A percentile compares a stretch with the other conserved stretches of the same genome.
Conservation (phyloP, 2,113 vertebrate species). For the Propithecus coquereli region DNA sequence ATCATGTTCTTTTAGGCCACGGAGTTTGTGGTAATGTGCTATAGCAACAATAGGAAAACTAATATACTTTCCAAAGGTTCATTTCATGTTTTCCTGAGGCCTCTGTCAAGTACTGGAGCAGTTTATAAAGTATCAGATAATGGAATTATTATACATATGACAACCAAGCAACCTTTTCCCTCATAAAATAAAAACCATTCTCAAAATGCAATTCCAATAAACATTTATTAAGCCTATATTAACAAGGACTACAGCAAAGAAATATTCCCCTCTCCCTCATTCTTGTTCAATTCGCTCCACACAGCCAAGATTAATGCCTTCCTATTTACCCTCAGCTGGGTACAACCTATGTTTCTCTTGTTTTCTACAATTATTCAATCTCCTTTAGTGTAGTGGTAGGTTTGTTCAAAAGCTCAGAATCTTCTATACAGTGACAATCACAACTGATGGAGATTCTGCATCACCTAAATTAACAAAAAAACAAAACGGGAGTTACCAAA, state of each 20-base stretch:
- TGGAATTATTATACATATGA: not conserved
- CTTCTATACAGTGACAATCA: not conserved
- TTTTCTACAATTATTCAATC: not conserved
- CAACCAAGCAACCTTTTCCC: not conserved
- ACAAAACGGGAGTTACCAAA: not conserved
- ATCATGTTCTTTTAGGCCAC: not conserved
- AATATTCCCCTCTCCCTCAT: not conserved
- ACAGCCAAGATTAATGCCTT: not conserved
- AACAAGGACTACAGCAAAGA: not conserved
- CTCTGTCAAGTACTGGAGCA: not conserved
- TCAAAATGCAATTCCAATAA: not conserved
- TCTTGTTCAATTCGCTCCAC: not conserved
- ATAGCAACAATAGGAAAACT: not conserved
- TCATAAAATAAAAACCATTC: not conserved
- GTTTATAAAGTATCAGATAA: not conserved
- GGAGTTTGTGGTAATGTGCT: not conserved
- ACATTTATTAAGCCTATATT: slow-evolving; percentile 17
- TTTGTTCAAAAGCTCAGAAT: not conserved
- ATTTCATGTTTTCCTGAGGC: not conserved
- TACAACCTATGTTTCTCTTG: not conserved
- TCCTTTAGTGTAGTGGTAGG: not conserved
- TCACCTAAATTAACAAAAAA: slow-evolving; percentile 4
- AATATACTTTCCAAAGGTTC: not conserved
- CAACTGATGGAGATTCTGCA: not conserved
- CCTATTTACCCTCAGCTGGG: not conserved